These are phyloP conservation scores for Coenobita brevimanus DNA, from an alignment of 1,140 invertebrate genomes.

Conservation along the genomic window DNA sequence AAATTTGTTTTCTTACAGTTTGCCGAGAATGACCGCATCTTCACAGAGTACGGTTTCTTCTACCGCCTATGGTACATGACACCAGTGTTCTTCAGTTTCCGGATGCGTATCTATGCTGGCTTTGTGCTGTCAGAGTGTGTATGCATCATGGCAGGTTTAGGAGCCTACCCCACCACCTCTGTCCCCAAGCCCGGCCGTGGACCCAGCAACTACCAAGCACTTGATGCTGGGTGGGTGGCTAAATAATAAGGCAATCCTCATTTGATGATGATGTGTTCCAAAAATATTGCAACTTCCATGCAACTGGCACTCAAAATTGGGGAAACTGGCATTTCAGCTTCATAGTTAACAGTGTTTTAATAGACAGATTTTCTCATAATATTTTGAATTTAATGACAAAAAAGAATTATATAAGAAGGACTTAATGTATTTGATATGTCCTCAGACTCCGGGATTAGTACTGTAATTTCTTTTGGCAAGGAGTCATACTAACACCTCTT, in stretches of 20 bases:
- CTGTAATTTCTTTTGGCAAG: too few species aligned
- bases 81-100: constrained; percentile 89
- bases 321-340: too few species aligned
- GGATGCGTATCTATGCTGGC: constrained; percentile 91
- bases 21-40: constrained; percentile 81
- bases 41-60: constrained; percentile 79
- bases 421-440: too few species aligned
- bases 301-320: too few species aligned
- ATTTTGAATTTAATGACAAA: too few species aligned
- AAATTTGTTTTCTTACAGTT: constrained; percentile 79
- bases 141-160: constrained; percentile 91
- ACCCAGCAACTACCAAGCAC: constrained; percentile 78
- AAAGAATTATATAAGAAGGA: too few species aligned
- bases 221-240: constrained; percentile 76
- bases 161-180: constrained; percentile 87
- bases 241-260: constrained; percentile 71
- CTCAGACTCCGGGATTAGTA: too few species aligned
- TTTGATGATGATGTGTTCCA: too few species aligned
- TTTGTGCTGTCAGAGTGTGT: constrained; percentile 92
- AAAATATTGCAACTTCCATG: too few species aligned
- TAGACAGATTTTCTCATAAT: too few species aligned
- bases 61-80: constrained; percentile 90
- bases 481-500: too few species aligned
- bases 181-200: constrained; percentile 86
- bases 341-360: too few species aligned